These are phyloP conservation scores for Epizoanthus stellaris DNA, from an alignment of 92 coral and sea anemone species.

Conservation along the genomic window DNA sequence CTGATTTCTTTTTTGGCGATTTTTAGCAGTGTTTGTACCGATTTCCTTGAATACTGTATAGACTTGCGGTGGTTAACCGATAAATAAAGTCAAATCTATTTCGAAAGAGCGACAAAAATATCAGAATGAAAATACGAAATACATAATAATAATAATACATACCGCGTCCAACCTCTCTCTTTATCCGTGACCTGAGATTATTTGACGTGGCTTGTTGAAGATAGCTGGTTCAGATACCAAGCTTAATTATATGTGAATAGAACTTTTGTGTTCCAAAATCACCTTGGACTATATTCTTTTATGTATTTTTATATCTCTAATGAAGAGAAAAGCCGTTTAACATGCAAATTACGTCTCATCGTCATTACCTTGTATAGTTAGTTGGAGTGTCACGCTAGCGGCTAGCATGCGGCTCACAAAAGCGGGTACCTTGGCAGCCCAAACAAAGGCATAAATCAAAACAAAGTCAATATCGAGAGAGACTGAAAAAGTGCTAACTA, in stretches of 20 bases:
- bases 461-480: conserved; percentile 27
- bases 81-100: conserved; percentile 36
- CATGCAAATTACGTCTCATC: neutral
- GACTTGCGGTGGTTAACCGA: neutral
- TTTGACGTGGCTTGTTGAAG: neutral
- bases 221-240: neutral
- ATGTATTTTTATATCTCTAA: conserved; percentile 25
- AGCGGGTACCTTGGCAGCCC: neutral
- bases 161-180: neutral
- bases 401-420: neutral
- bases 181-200: neutral
- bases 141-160: conserved; percentile 28
- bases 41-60: neutral
- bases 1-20: neutral
- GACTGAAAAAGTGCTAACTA: neutral
- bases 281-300: conserved; percentile 9
- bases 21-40: neutral
- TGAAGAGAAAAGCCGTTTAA: conserved; percentile 28
- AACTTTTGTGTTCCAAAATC: neutral
- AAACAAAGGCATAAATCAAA: conserved; percentile 17
- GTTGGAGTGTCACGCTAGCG: conserved; percentile 11
- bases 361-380: conserved; percentile 15
- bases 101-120: conserved; percentile 32
- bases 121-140: neutral
- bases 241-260: neutral